Evolutionary conservation across 2,888 invertebrate species (phyloP).

Genomic region (Hydriomena furcata): DNA sequence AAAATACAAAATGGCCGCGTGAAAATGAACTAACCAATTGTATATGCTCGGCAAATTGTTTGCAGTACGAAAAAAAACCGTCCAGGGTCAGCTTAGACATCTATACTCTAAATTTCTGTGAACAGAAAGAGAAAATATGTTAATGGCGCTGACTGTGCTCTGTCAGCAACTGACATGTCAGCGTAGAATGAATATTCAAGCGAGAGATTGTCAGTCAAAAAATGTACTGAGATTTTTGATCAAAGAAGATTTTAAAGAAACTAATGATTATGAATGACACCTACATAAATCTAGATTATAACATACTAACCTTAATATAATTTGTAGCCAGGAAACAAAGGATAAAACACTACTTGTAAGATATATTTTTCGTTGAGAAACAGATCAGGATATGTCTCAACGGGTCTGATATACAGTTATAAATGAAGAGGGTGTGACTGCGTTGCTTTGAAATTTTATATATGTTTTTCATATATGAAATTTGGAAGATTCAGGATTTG

Average conservation of each 20-base stretch:
- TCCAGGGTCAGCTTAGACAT: conserved; percentile 81
- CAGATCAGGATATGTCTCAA: conserved; percentile 66
- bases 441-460: conserved; percentile 52
- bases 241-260: conserved; percentile 2
- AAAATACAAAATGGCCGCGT: too few relatives aligned
- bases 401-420: conserved; percentile 60
- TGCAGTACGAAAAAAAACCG: conserved; percentile 83
- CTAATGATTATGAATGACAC: conserved; percentile 19
- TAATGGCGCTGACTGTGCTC: conserved; percentile 44
- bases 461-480: conserved; percentile 75
- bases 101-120: conserved; percentile 71
- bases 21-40: conserved; percentile 77
- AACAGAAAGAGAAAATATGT: conserved; percentile 65
- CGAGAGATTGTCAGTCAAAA: not conserved
- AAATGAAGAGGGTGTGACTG: conserved; percentile 43
- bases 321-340: conserved; percentile 33
- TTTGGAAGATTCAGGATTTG: conserved; percentile 39
- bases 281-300: conserved; percentile 21
- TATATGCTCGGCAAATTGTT: conserved; percentile 82
- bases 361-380: conserved; percentile 78
- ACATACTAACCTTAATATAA: conserved; percentile 34
- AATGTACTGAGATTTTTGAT: not conserved
- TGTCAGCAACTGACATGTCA: conserved; percentile 14
- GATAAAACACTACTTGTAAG: conserved; percentile 68
- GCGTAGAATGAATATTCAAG: not conserved